Evolutionary conservation across 1,140 invertebrate genomes (phyloP).

Genomic region (Atta cephalotes): DNA sequence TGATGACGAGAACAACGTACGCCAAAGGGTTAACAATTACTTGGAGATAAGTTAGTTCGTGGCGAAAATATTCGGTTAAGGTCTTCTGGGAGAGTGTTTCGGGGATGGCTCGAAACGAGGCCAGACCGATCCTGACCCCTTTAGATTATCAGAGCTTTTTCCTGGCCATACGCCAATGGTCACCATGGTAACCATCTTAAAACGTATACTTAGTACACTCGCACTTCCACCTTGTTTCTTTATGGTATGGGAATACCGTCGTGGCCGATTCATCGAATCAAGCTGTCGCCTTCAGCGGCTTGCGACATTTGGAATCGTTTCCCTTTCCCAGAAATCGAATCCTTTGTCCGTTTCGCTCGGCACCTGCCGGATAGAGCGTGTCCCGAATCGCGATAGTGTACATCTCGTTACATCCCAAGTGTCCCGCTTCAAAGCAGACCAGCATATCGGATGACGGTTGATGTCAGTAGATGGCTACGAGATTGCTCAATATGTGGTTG

Average conservation of each 20-base stretch:
- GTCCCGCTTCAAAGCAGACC: conserved; percentile 23
- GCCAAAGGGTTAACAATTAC: not conserved
- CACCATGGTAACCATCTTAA: conserved; percentile 82
- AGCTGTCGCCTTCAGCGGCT: conserved; percentile 48
- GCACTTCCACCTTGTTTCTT: conserved; percentile 65
- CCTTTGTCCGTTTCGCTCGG: not conserved
- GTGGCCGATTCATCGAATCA: conserved; percentile 77
- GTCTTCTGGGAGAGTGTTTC: conserved; percentile 67
- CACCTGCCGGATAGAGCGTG: conserved; percentile 5
- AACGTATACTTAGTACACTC: conserved; percentile 71
- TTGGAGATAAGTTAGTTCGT: conserved; percentile 63
- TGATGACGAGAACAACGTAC: not conserved
- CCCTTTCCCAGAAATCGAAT: conserved; percentile 19
- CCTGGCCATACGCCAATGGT: conserved; percentile 81
- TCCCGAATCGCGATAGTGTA: conserved; percentile 45
- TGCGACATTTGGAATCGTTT: not conserved
- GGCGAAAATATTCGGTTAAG: conserved; percentile 75
- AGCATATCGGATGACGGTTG: conserved; percentile 14
- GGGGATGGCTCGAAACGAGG: conserved; percentile 78
- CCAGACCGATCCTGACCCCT: conserved; percentile 77
- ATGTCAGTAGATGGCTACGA: conserved; percentile 25
- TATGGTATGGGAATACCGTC: conserved; percentile 73
- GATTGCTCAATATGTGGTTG: conserved; percentile 39
- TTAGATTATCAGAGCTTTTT: conserved; percentile 81
- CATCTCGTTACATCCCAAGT: conserved; percentile 43